Base-by-base conservation (phyloP, 2,888 invertebrate genomes). In the Endotricha flammealis region DNA sequence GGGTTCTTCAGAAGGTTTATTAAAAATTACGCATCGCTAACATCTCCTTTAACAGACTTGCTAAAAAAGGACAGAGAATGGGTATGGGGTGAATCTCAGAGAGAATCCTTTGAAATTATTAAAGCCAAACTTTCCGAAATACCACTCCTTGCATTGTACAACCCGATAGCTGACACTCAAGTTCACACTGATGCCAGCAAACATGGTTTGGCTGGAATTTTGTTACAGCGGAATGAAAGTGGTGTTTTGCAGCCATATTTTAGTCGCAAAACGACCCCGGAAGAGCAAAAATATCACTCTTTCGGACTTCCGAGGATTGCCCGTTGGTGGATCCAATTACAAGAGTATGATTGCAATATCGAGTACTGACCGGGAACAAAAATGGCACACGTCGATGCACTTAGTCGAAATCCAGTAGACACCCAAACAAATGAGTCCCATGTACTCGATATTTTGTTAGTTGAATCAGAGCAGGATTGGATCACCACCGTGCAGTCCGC, bases 1-100 rank as follows among this genome's bases (percentile, higher is more conserved):
- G 38, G 44, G 5, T 48, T 37, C 11, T 45, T 43, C 17, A 6
- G 20, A 37, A 48, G 50, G 30, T 61, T 58, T 29, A 34, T 60
- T 5, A 16, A 32, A 10, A 34, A 44, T 27, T 59, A 47, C 36
- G 44, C 56, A 1, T 12, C 13, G 1, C 20, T 45, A 10, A 44
- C 44, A 2, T 16, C 32, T 7, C 46, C 53, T 3, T 12, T 57
- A 13, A 53, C 48, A 0, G 36, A 38, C 13, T 12, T 46, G 6
- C 11, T 41, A 4, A 41, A 25, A 17, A 42, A 40, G 20, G 29
- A 45, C 4, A n/a, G 9, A 2, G n/a, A 1, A 1, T 48, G 43
- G 43, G 0, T 1, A 1, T 43, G 43, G 43, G 9, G 4, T n/a
- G 12, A 27, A 2, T 1, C 2, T 1, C 36, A 44, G 12, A 31